Evolutionary conservation across 2,888 invertebrate genomes (phyloP).

Genomic region (Chouioia cunea): DNA sequence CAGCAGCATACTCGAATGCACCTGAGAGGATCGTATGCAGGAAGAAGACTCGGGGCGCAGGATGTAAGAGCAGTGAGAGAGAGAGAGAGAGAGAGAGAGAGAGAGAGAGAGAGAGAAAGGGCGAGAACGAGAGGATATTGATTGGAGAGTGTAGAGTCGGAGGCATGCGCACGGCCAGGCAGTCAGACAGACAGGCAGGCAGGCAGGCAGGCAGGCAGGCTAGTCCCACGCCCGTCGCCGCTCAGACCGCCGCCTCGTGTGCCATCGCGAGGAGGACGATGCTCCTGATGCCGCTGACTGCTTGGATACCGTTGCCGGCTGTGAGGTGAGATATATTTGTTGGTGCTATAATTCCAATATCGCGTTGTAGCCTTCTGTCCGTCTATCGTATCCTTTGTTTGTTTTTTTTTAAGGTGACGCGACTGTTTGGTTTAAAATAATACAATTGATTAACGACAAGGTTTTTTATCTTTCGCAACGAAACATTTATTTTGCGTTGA

Average conservation of each 20-base stretch:
- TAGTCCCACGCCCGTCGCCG: constrained; percentile 71
- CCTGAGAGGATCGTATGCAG: neutral
- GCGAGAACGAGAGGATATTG: constrained; percentile 26
- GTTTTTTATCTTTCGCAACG: too few relatives aligned
- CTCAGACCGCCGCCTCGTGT: constrained; percentile 63
- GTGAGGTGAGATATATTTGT: too few relatives aligned
- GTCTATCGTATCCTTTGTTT: too few relatives aligned
- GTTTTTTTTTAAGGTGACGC: too few relatives aligned
- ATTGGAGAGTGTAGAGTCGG: constrained; percentile 39
- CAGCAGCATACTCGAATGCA: too few relatives aligned
- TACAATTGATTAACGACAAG: too few relatives aligned
- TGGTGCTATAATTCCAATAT: too few relatives aligned
- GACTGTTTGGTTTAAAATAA: too few relatives aligned
- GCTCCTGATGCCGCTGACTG: too few relatives aligned
- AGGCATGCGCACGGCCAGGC: constrained; percentile 54
- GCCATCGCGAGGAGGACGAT: constrained; percentile 28
- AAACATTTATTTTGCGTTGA: too few relatives aligned
- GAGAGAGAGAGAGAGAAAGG: constrained; percentile 30
- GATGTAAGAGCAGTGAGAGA: constrained; percentile 20
- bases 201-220: constrained; percentile 70
- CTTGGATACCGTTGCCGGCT: too few relatives aligned
- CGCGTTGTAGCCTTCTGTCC: too few relatives aligned
- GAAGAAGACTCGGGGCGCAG: constrained; percentile 47
- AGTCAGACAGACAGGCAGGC: constrained; percentile 70
- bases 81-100: constrained; percentile 49